phyloP scores from a whole-genome alignment of 2,113 vertebrate genomes.

The Gopherus evgoodei region DNA sequence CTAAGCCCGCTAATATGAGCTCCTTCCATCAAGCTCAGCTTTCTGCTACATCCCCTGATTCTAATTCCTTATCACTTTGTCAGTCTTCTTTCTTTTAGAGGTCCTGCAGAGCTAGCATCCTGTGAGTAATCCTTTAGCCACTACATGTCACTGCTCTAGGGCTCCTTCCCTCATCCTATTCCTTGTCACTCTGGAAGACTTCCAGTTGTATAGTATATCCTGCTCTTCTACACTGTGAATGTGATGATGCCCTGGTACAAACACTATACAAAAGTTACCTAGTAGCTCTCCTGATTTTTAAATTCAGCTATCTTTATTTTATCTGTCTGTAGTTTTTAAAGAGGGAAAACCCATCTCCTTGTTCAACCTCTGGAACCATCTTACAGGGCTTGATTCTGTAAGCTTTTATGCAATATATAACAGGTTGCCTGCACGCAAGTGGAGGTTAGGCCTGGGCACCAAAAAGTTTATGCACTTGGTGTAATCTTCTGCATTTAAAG shows the following conservation, averaged over 20 bases:
- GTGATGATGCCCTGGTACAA: not conserved
- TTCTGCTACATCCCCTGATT: not conserved
- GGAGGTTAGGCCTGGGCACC: not conserved
- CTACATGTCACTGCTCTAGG: constrained; percentile 5
- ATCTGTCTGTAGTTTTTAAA: not conserved
- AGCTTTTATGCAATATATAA: not conserved
- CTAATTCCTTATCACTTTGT: not conserved
- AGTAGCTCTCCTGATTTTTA: constrained; percentile 23
- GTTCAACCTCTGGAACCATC: not conserved
- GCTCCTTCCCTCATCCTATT: constrained; percentile 10
- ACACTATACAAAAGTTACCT: not conserved
- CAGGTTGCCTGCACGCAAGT: not conserved
- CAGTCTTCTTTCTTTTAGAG: constrained; percentile 2
- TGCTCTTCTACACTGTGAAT: constrained; percentile 21
- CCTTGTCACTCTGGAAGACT: constrained; percentile 23
- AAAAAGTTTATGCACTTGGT: not conserved
- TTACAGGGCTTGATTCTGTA: not conserved
- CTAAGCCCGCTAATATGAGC: not conserved
- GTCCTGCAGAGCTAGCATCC: constrained; percentile 30
- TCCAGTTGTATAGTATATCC: not conserved
- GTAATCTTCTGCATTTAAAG: not conserved
- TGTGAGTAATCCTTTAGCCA: not conserved
- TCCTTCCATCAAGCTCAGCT: not conserved
- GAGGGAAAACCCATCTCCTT: not conserved
- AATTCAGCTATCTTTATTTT: not conserved